These are phyloP conservation scores for Patella depressa DNA, from an alignment of 2,888 invertebrate genomes.

Conservation along the genomic window DNA sequence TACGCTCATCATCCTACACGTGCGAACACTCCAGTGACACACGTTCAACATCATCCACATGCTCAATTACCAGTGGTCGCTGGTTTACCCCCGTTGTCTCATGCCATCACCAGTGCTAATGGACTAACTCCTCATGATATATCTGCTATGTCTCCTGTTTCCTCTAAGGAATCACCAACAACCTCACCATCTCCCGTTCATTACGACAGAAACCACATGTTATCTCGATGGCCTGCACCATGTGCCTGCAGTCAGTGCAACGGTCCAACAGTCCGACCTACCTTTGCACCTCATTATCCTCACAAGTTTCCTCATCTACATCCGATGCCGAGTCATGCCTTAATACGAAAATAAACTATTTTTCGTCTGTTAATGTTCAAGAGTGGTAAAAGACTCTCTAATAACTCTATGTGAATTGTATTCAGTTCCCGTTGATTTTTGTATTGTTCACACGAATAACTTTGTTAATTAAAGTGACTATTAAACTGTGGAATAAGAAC, in stretches of 20 bases:
- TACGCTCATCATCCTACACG: constrained; percentile 49
- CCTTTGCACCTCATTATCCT: constrained; percentile 9
- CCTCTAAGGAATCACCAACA: constrained; percentile 14
- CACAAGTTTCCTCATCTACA: constrained; percentile 14
- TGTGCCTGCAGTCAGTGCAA: constrained; percentile 56
- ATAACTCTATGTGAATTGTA: background rate
- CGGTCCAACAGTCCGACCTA: constrained; percentile 34
- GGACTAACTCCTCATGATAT: constrained; percentile 13
- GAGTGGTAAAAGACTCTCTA: background rate
- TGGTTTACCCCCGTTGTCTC: constrained; percentile 19
- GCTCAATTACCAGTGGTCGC: constrained; percentile 10
- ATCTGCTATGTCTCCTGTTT: constrained; percentile 18
- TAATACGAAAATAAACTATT: background rate
- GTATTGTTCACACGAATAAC: no score
- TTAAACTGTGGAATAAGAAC: no score
- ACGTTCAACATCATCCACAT: constrained; percentile 19
- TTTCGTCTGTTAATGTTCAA: background rate
- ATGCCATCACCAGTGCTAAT: constrained; percentile 14
- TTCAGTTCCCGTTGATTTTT: no score
- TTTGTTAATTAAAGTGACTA: no score
- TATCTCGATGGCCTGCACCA: constrained; percentile 50
- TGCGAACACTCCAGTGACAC: constrained; percentile 25
- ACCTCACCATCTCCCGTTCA: constrained; percentile 28
- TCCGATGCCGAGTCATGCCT: background rate
- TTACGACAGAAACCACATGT: constrained; percentile 48